Percentiles rank a stretch among this genome's conserved stretches.
These are phyloP conservation scores for Anguilla anguilla DNA, from an alignment of 2,797 vertebrate genomes.

Conservation along the genomic window DNA sequence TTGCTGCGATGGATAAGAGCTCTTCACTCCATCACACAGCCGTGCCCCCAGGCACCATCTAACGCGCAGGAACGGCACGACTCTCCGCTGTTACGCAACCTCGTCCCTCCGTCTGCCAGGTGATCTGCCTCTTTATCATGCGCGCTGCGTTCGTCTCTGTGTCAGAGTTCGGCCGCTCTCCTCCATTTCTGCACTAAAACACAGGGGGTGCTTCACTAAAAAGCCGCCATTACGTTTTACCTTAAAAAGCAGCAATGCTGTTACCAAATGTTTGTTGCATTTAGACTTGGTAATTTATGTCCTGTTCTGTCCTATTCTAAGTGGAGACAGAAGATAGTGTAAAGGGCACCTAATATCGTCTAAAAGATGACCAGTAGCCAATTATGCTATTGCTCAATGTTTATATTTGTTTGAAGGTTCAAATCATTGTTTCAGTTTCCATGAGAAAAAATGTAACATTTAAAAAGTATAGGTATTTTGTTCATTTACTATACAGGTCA, in stretches of 20 bases:
- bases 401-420: no score
- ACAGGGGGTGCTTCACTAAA: neutral
- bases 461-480: neutral
- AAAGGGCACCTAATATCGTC: neutral
- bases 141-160: neutral
- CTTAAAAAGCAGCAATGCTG: neutral
- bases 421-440: no score
- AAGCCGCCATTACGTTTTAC: neutral
- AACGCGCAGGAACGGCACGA: slow-evolving; percentile 48
- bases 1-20: slow-evolving; percentile 66
- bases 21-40: slow-evolving; percentile 60
- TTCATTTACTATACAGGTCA: neutral
- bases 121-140: slow-evolving; percentile 25
- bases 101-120: slow-evolving; percentile 35
- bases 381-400: neutral
- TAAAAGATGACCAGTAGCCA: neutral
- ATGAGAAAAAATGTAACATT: no score
- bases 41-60: neutral
- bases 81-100: slow-evolving; percentile 52
- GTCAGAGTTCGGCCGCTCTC: neutral
- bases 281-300: neutral
- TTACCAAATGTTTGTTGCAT: neutral
- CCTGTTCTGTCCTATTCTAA: neutral
- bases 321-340: neutral
- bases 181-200: neutral